Evolutionary conservation across 2,888 invertebrate genomes (phyloP), one percentile per base, ranked within the genome.

Genomic region (Capitulum mitella): DNA sequence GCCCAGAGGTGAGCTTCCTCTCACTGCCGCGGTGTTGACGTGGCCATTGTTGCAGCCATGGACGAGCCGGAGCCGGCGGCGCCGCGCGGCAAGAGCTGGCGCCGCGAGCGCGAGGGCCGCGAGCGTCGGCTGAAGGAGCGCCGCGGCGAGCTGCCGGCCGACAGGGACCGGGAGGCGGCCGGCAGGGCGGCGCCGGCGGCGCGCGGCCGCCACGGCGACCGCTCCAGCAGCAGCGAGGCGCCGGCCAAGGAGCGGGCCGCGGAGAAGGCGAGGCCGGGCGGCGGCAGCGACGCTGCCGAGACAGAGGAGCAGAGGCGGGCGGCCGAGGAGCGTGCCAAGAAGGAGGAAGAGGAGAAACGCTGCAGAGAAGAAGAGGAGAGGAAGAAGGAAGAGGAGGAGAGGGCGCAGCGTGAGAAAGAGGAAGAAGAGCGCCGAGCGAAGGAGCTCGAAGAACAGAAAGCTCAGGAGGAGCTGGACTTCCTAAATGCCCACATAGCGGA

Each of bases 181-280:
- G 58, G 5, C 5, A 26, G 6, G 40, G 29, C 70, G 37, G 1
- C 70, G 2, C 37, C 70, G 14, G 40, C 37, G 12, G 80, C 81
- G 37, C 81, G 80, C 10, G 81, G 79, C 79, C 78, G 80, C 78
- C 80, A 80, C 54, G 80, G 80, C 77, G 81, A 79, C 26, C 78
- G 81, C 51, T 79, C 80, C 70, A 80, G 80, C 78, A 80, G 80
- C 78, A 80, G 81, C 22, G 81, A 81, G 14, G 81, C 77, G 77
- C 22, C 80, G 81, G 32, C 70, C 79, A 48, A 80, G 81, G 16
- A 79, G 79, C 34, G 81, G 80, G 54, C 81, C 40, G 70, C 26
- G 40, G 37, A 14, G 26, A 6, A 19, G 8, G 26, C 37, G 22
- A 40, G 29, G n/a, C 12, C 16, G 12, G 19, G 22, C 26, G 10